Conservation (phyloP, 2,888 invertebrate genomes). For the Antitype chi region DNA sequence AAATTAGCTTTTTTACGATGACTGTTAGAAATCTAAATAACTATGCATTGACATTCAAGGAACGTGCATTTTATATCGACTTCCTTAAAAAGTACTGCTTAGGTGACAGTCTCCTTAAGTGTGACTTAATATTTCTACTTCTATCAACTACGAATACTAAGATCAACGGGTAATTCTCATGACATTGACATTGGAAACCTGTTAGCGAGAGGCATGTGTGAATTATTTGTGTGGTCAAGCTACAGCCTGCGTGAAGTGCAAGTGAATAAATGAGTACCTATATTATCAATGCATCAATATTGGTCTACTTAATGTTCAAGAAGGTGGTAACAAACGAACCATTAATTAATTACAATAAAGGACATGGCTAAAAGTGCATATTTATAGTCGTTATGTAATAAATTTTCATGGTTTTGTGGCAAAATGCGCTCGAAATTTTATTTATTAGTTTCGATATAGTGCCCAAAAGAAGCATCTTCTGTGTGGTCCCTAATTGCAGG, state of each 20-base stretch:
- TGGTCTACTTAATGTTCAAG: constrained; percentile 40
- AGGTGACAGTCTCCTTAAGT: background rate
- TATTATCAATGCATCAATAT: constrained; percentile 23
- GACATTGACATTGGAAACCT: constrained; percentile 50
- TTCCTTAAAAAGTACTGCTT: constrained; percentile 5
- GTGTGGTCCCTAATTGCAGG: constrained; percentile 49
- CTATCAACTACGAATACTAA: constrained; percentile 14
- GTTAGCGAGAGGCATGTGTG: constrained; percentile 46
- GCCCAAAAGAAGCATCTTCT: constrained; percentile 41
- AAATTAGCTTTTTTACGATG: constrained; percentile 57
- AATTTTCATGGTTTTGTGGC: constrained; percentile 13
- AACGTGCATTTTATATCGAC: constrained; percentile 34
- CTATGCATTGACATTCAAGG: constrained; percentile 14
- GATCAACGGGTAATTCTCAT: constrained; percentile 35
- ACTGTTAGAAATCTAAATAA: constrained; percentile 36
- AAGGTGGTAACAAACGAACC: constrained; percentile 26
- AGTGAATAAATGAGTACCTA: constrained; percentile 17
- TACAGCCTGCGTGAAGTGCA: constrained; percentile 6
- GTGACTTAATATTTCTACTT: constrained; percentile 22
- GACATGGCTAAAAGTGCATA: constrained; percentile 35
- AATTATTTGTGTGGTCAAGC: constrained; percentile 19
- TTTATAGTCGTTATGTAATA: constrained; percentile 42
- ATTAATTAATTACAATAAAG: constrained; percentile 22
- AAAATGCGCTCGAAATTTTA: constrained; percentile 21
- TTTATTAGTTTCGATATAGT: constrained; percentile 41